Percentiles rank a stretch among this genome's conserved stretches.
phyloP scores from a whole-genome alignment of 2,113 vertebrate genomes.

The Aythya baeri region DNA sequence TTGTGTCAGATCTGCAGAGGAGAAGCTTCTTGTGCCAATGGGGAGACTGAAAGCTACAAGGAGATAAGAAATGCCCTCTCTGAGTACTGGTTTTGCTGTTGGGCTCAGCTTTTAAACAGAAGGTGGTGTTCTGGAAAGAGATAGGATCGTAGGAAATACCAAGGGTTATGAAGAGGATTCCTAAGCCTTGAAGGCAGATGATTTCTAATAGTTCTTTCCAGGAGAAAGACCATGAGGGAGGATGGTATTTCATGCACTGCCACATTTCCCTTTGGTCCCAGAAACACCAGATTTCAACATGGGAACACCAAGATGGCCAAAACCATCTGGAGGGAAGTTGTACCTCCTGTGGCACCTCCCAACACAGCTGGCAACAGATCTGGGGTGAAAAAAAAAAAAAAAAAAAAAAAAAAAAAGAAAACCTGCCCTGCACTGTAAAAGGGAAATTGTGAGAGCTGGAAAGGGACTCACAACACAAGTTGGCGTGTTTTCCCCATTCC shows the following conservation, averaged over 20 bases:
- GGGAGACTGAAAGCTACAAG: background rate
- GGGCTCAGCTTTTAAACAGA: background rate
- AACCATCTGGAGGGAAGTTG: background rate
- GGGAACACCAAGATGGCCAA: background rate
- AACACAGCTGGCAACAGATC: background rate
- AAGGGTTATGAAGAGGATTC: background rate
- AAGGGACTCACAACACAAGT: background rate
- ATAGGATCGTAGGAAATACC: background rate
- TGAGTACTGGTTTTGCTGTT: background rate
- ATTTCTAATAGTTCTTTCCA: background rate
- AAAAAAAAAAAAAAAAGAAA: background rate
- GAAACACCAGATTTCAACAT: background rate
- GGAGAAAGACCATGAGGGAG: background rate
- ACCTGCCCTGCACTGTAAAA: background rate
- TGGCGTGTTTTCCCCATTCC: background rate
- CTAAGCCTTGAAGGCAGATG: background rate
- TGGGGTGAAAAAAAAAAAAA: too few relatives aligned
- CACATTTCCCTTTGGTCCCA: background rate
- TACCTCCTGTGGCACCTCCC: background rate
- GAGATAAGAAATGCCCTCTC: background rate
- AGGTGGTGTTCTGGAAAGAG: background rate
- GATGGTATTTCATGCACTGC: background rate
- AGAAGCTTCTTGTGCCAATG: rapidly evolving
- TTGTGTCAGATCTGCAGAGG: background rate
- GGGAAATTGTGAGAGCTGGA: background rate